phyloP scores from a whole-genome alignment of 2,888 invertebrate genomes.

The Hyles lineata region DNA sequence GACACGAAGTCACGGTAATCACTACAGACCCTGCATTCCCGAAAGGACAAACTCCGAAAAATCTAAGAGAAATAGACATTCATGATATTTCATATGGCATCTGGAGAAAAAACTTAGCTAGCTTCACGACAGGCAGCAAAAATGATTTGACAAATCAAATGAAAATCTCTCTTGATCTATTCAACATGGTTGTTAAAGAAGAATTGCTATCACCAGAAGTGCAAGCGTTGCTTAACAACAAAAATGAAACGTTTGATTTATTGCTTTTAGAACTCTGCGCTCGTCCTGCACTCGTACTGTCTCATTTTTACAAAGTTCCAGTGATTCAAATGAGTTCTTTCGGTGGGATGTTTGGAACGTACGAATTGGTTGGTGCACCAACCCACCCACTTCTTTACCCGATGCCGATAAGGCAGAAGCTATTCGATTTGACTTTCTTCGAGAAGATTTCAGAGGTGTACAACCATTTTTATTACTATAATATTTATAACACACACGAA shows the following conservation, averaged over 20 bases:
- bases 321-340: conserved; percentile 61
- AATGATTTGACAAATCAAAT: conserved; percentile 27
- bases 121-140: conserved; percentile 29
- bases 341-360: conserved; percentile 40
- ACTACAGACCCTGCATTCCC: conserved; percentile 61
- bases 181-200: conserved; percentile 29
- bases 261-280: conserved; percentile 54
- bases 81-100: conserved; percentile 53
- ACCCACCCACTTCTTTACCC: conserved; percentile 55
- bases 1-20: conserved; percentile 66
- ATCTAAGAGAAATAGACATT: conserved; percentile 64
- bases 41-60: conserved; percentile 46
- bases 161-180: background rate
- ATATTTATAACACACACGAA: conserved; percentile 33
- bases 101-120: conserved; percentile 35
- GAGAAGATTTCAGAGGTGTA: conserved; percentile 50
- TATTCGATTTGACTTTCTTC: conserved; percentile 48
- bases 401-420: conserved; percentile 34
- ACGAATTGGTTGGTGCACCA: conserved; percentile 47
- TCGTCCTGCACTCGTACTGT: conserved; percentile 46
- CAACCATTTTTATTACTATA: conserved; percentile 31
- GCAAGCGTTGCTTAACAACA: conserved; percentile 43
- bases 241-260: conserved; percentile 54
- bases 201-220: conserved; percentile 39
- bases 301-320: conserved; percentile 56